A percentile compares a stretch with the other conserved stretches of the same genome.
These are phyloP conservation scores for Zelostemma sp. DNA, from an alignment of 1,140 invertebrate genomes.

Conservation along the genomic window DNA sequence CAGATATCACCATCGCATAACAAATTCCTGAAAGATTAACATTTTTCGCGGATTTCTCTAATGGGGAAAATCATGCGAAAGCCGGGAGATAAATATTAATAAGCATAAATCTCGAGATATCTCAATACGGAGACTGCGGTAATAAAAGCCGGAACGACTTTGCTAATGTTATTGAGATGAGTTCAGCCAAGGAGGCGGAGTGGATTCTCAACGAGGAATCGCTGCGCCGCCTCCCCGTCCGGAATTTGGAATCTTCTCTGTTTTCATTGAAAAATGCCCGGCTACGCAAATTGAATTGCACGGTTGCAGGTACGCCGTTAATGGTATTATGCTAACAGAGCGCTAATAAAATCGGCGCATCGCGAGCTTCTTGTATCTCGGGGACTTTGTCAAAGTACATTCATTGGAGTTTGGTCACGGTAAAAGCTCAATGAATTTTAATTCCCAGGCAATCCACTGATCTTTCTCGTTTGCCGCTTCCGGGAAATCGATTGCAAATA, in stretches of 20 bases:
- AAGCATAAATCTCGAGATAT: conserved; percentile 28
- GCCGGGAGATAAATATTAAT: conserved; percentile 54
- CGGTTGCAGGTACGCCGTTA: conserved; percentile 42
- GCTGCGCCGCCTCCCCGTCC: conserved; percentile 54
- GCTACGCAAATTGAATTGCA: conserved; percentile 57
- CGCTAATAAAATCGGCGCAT: conserved; percentile 49
- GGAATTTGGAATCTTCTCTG: conserved; percentile 48
- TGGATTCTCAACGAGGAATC: conserved; percentile 55
- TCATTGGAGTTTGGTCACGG: conserved; percentile 1
- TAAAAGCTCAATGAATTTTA: conserved; percentile 14
- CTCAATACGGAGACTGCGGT: conserved; percentile 42
- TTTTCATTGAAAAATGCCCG: conserved; percentile 47
- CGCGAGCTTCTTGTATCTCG: conserved; percentile 6
- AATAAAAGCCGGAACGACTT: conserved; percentile 62
- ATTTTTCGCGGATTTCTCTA: neutral
- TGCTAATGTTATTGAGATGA: conserved; percentile 69
- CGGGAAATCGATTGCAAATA: neutral
- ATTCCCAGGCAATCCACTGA: conserved; percentile 4
- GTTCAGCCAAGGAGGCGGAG: conserved; percentile 52
- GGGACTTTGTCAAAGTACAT: conserved; percentile 6
- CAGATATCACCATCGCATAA: no score
- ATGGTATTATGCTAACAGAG: conserved; percentile 56
- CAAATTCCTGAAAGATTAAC: neutral
- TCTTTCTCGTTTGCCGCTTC: neutral
- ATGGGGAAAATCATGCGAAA: neutral